Percentiles rank a stretch among this genome's conserved stretches.
Conservation (phyloP, 2,888 invertebrate genomes). For the Ormyrus nitidulus region DNA sequence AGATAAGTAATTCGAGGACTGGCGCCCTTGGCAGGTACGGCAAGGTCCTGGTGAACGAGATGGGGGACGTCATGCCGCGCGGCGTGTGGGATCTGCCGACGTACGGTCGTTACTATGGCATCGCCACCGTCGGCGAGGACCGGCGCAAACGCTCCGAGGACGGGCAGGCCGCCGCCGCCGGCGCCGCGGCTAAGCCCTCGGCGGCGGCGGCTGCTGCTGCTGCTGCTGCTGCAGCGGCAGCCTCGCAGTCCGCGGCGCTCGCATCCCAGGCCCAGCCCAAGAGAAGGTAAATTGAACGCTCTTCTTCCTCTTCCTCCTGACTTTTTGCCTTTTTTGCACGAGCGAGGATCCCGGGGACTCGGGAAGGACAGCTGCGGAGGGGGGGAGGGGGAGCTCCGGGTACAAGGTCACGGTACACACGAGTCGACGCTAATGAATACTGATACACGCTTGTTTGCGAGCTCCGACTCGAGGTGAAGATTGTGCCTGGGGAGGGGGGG, state of each 20-base stretch:
- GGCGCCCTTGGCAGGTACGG: conserved; percentile 62
- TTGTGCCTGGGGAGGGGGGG: no score
- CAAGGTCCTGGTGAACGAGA: conserved; percentile 66
- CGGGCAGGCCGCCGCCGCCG: conserved; percentile 15
- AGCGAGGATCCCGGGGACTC: no score
- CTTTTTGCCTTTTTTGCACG: no score
- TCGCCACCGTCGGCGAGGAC: conserved; percentile 61
- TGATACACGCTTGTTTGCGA: no score
- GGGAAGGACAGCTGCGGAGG: no score
- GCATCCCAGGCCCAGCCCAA: conserved; percentile 21
- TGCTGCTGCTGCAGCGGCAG: background rate
- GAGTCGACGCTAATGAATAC: no score
- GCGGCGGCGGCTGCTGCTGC: background rate
- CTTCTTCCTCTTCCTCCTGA: no score
- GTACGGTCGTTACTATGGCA: conserved; percentile 63
- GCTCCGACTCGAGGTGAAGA: no score
- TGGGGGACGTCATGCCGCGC: conserved; percentile 64
- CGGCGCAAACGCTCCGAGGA: conserved; percentile 70
- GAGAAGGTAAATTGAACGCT: conserved; percentile 52
- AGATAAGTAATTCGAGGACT: no score
- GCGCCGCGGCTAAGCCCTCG: background rate
- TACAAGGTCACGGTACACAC: no score
- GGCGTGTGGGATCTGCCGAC: conserved; percentile 59
- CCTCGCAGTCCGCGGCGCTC: background rate
- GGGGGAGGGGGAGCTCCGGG: no score